Percentiles rank a stretch among this genome's conserved stretches.
These are phyloP conservation scores for Synanthedon myopaeformis DNA, from an alignment of 2,888 invertebrate species.

Conservation along the genomic window DNA sequence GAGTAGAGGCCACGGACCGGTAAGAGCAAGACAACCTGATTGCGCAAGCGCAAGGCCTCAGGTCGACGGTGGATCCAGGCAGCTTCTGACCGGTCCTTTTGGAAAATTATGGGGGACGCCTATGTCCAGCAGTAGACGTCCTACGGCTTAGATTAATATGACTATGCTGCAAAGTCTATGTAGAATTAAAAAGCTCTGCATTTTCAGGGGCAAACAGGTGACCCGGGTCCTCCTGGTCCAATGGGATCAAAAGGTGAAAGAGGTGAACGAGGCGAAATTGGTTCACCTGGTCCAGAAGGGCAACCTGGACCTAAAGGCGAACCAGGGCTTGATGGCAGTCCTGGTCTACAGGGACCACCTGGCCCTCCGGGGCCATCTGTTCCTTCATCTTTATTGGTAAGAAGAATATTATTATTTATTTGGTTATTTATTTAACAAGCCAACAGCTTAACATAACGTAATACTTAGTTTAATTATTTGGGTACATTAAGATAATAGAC, in stretches of 20 bases:
- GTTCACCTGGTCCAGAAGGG: slow-evolving; percentile 75
- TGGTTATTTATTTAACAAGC: not conserved
- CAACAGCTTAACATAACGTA: not conserved
- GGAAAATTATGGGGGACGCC: too few relatives aligned
- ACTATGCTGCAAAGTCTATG: not conserved
- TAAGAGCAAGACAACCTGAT: too few relatives aligned
- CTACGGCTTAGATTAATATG: not conserved
- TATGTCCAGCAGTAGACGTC: too few relatives aligned
- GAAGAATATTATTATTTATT: slow-evolving; percentile 6
- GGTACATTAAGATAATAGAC: too few relatives aligned
- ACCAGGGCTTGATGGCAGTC: slow-evolving; percentile 77
- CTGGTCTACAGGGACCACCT: slow-evolving; percentile 76
- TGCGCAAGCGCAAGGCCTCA: too few relatives aligned
- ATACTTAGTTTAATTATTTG: too few relatives aligned
- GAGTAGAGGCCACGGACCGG: too few relatives aligned
- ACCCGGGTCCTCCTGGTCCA: slow-evolving; percentile 76
- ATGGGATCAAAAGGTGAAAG: slow-evolving; percentile 74
- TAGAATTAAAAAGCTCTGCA: too few relatives aligned
- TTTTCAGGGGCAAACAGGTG: slow-evolving; percentile 74
- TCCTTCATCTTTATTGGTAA: slow-evolving; percentile 38
- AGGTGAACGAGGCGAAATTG: slow-evolving; percentile 77
- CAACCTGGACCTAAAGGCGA: slow-evolving; percentile 83
- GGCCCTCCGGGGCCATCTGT: slow-evolving; percentile 76
- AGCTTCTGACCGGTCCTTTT: too few relatives aligned
- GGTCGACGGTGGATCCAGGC: too few relatives aligned